Evolutionary conservation across 1,140 invertebrate genomes (phyloP), one percentile per base, ranked within the genome.

Genomic region (Ctenoplectra terminalis): DNA sequence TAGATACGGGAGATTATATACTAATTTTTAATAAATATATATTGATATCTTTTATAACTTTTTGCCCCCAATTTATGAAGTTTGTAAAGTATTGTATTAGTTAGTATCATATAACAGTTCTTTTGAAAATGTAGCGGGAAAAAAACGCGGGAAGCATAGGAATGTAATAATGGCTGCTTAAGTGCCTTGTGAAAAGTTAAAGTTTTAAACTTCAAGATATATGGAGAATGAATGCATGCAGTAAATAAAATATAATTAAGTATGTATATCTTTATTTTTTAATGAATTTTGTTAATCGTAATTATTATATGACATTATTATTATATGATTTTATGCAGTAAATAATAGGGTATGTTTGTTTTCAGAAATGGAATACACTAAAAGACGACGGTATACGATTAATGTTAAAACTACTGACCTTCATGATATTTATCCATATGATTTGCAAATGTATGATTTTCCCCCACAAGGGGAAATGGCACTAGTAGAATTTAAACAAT

Each of bases 401-500:
- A 61, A 85, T 20, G 9, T 20, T 17, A 73, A 73, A 15, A 50
- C 20, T 15, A 54, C n/a, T 29, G 37, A 37, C 5, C 26, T 50
- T 1, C 23, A 77, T 15, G 72, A 85, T 66, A 90, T 93, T 67
- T 97, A 96, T 94, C 95, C 95, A 56, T 95, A 96, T 90, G 96
- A 97, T 94, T 93, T 98, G 9, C 96, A 96, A 92, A 94, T 99
- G 87, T 99, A 99, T 90, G 95, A 95, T 86, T 88, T 95, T n/a
- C 96, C 97, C 52, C 98, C 98, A n/a, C 94, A 88, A 58, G 95
- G 96, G 80, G 94, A 95, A 71, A 95, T 99, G 75, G 95, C 95
- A 74, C 94, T 99, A 31, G 94, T 96, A 78, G 97, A 99, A 90
- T 98, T 99, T 94, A 97, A 99, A 95, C 96, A 97, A 69, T 95